Conservation (phyloP, 2,888 invertebrate genomes). For the Ichneumon xanthorius region DNA sequence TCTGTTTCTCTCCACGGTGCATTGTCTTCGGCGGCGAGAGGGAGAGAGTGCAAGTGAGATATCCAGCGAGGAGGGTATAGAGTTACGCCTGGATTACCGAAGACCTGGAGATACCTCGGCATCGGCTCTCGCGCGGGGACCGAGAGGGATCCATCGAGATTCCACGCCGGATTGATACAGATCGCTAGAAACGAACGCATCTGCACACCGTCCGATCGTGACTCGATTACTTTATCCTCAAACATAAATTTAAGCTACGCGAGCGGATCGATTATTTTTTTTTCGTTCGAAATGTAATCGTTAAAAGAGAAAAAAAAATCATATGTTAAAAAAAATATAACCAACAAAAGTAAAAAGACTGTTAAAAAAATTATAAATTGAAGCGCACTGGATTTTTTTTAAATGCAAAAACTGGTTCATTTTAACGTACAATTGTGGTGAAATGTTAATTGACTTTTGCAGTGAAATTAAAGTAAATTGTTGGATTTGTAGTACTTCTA, state of each 20-base stretch:
- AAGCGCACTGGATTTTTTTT: no score
- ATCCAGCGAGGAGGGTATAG: conserved; percentile 49
- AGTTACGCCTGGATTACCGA: conserved; percentile 63
- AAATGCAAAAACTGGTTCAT: no score
- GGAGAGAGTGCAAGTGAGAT: conserved; percentile 50
- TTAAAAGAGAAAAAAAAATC: no score
- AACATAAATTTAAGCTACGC: conserved; percentile 52
- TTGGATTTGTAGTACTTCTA: no score
- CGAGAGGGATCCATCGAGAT: conserved; percentile 53
- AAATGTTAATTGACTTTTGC: no score
- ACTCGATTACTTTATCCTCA: conserved; percentile 22
- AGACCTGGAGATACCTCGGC: conserved; percentile 58
- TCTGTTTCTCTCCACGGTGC: conserved; percentile 47
- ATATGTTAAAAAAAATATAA: no score
- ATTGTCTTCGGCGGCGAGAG: conserved; percentile 54
- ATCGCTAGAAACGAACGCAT: conserved; percentile 31
- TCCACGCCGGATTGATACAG: conserved; percentile 43
- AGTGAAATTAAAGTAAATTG: no score
- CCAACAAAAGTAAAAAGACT: no score
- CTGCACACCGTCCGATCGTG: conserved; percentile 2
- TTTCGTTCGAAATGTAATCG: no score
- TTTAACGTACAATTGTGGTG: no score
- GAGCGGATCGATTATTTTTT: no score
- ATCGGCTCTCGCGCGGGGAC: conserved; percentile 17
- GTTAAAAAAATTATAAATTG: no score